phyloP scores from a whole-genome alignment of 1,140 invertebrate species.

The Drosophila teissieri region DNA sequence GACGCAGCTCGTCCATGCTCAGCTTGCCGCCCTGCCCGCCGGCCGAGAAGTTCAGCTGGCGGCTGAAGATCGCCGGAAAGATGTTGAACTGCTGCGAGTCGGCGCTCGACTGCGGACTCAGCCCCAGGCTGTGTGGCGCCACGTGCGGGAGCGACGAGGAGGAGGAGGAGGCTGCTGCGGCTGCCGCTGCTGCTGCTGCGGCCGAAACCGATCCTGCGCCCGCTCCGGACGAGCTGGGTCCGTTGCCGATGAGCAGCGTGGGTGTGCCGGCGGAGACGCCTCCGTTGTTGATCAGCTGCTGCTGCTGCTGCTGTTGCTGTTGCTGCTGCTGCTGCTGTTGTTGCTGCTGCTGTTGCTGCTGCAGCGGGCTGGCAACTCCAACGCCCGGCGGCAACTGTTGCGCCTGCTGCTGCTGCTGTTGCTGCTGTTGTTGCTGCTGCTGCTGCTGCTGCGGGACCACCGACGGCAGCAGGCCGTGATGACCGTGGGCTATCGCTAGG shows the following conservation, averaged over 20 bases:
- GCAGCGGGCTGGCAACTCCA: conserved; percentile 47
- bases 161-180: not conserved
- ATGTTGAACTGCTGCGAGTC: conserved; percentile 94
- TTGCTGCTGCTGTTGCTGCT: conserved; percentile 64
- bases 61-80: conserved; percentile 94
- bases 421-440: conserved; percentile 65
- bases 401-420: conserved; percentile 49
- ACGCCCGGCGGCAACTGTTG: conserved; percentile 49
- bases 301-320: conserved; percentile 45
- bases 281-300: conserved; percentile 57
- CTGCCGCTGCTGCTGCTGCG: conserved; percentile 19
- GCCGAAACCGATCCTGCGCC: conserved; percentile 79
- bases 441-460: conserved; percentile 54
- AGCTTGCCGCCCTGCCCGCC: conserved; percentile 86
- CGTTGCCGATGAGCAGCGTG: conserved; percentile 69
- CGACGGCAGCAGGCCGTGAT: conserved; percentile 78
- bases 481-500: conserved; percentile 61
- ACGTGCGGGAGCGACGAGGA: conserved; percentile 54
- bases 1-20: conserved; percentile 92
- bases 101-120: conserved; percentile 86
- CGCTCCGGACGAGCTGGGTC: conserved; percentile 80
- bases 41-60: conserved; percentile 92
- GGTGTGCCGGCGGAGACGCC: conserved; percentile 44
- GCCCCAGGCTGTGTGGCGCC: conserved; percentile 85
- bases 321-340: conserved; percentile 65